Conservation (phyloP, 2,113 vertebrate genomes). For the Emberiza fucata region DNA sequence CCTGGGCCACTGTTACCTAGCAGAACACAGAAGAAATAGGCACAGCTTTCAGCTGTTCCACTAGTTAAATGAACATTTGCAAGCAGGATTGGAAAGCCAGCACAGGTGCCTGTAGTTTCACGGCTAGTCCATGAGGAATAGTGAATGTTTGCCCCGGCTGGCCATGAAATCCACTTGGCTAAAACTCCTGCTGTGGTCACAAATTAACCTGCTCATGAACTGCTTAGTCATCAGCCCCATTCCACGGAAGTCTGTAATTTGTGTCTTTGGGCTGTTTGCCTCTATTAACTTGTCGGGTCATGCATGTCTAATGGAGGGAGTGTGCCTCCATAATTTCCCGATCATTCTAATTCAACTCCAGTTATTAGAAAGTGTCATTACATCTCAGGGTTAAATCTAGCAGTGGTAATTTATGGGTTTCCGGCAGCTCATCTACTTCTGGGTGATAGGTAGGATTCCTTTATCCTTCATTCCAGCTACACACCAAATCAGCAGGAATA, state of each 20-base stretch:
- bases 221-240: slow-evolving; percentile 45
- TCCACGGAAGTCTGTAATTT: slow-evolving; percentile 38
- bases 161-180: slow-evolving; percentile 10
- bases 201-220: slow-evolving; percentile 3
- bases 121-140: neutral
- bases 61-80: neutral
- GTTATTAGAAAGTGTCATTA: slow-evolving; percentile 61
- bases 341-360: slow-evolving; percentile 34
- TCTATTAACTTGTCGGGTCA: slow-evolving; percentile 26
- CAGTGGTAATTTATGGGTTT: neutral
- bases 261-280: slow-evolving; percentile 56
- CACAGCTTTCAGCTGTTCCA: neutral
- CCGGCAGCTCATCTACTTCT: neutral
- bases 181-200: slow-evolving; percentile 1
- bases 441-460: neutral
- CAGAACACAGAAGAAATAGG: neutral
- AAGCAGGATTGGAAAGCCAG: neutral
- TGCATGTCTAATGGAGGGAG: slow-evolving; percentile 45
- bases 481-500: neutral
- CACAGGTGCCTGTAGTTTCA: neutral
- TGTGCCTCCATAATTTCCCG: slow-evolving; percentile 25
- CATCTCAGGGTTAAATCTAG: neutral
- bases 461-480: neutral
- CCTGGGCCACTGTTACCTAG: neutral
- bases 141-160: neutral